A percentile compares a stretch with the other conserved stretches of the same genome.
Conservation (phyloP, 2,113 vertebrate species). For the Macquaria ambigua region DNA sequence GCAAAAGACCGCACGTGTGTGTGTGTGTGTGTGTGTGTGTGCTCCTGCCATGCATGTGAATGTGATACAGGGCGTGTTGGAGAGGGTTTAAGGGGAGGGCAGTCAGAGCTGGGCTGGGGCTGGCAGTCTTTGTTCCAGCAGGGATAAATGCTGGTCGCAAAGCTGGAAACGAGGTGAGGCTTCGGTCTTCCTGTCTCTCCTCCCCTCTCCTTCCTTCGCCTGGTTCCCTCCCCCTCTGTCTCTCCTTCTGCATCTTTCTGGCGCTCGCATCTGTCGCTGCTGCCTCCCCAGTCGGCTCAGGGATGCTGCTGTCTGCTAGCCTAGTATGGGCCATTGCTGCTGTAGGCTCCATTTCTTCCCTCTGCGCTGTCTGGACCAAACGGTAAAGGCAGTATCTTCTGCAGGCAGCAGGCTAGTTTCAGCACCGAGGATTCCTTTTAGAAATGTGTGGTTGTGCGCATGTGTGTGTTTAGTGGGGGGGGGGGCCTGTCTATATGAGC, state of each 20-base stretch:
- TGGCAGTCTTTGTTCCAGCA: conserved; percentile 76
- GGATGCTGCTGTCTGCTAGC: conserved; percentile 75
- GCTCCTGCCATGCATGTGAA: conserved; percentile 33
- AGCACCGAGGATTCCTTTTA: conserved; percentile 18
- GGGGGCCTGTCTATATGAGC: conserved; percentile 11
- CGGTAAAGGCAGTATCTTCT: conserved; percentile 84
- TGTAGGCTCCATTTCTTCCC: conserved; percentile 85
- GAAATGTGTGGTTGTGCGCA: conserved; percentile 52
- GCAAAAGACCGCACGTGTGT: conserved; percentile 31
- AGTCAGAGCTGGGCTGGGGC: conserved; percentile 61
- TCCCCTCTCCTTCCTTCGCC: conserved; percentile 47
- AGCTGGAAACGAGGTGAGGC: conserved; percentile 78
- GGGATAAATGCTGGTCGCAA: conserved; percentile 60
- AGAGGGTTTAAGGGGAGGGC: conserved; percentile 55
- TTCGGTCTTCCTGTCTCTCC: conserved; percentile 45
- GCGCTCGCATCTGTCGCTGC: conserved; percentile 40
- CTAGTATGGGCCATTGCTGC: conserved; percentile 89
- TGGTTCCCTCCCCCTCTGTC: conserved; percentile 32
- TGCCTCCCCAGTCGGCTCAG: conserved; percentile 58
- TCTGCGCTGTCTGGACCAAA: conserved; percentile 86
- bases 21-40: conserved; percentile 45
- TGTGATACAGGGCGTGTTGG: conserved; percentile 53
- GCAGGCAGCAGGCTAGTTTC: conserved; percentile 38
- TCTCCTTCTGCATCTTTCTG: conserved; percentile 45
- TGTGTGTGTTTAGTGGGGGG: conserved; percentile 31